Evolutionary conservation across 2,888 invertebrate genomes (phyloP).

Genomic region (Drosophila neotestacea): DNA sequence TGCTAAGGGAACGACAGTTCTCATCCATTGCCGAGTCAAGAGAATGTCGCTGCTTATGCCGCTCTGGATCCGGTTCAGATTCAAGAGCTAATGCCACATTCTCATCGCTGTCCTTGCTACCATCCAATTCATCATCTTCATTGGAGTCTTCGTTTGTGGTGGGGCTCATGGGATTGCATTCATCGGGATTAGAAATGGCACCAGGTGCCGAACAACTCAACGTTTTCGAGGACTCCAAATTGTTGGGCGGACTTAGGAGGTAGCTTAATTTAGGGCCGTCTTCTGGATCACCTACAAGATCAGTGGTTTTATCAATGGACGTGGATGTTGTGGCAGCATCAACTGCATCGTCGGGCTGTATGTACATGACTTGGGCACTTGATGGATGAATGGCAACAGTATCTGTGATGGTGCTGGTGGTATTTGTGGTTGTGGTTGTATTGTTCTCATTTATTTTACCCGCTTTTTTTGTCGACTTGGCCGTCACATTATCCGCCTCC

Average conservation of each 20-base stretch:
- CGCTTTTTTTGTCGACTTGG: conserved; percentile 78
- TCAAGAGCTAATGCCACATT: conserved; percentile 54
- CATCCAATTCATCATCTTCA: conserved; percentile 34
- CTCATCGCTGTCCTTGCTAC: conserved; percentile 44
- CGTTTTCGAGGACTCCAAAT: conserved; percentile 90
- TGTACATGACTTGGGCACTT: conserved; percentile 65
- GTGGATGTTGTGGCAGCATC: conserved; percentile 49
- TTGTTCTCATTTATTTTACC: conserved; percentile 70
- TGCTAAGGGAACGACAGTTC: conserved; percentile 93
- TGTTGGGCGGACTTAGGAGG: conserved; percentile 81
- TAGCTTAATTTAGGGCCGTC: conserved; percentile 78
- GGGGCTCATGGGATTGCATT: conserved; percentile 65
- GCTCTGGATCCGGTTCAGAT: conserved; percentile 33
- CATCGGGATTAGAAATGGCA: conserved; percentile 88
- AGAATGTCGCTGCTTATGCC: conserved; percentile 85
- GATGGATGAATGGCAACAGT: conserved; percentile 62
- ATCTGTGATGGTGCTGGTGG: conserved; percentile 62
- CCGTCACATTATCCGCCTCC: conserved; percentile 29
- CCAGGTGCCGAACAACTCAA: conserved; percentile 95
- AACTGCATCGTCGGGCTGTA: conserved; percentile 42
- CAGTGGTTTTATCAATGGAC: conserved; percentile 56
- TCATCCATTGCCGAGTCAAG: conserved; percentile 87
- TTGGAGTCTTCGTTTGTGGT: conserved; percentile 21
- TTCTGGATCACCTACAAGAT: conserved; percentile 70
- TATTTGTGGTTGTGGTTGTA: conserved; percentile 58